Evolutionary conservation across 1,140 invertebrate species (phyloP), one percentile per base, ranked within the genome.

Genomic region (Drosophila erecta): DNA sequence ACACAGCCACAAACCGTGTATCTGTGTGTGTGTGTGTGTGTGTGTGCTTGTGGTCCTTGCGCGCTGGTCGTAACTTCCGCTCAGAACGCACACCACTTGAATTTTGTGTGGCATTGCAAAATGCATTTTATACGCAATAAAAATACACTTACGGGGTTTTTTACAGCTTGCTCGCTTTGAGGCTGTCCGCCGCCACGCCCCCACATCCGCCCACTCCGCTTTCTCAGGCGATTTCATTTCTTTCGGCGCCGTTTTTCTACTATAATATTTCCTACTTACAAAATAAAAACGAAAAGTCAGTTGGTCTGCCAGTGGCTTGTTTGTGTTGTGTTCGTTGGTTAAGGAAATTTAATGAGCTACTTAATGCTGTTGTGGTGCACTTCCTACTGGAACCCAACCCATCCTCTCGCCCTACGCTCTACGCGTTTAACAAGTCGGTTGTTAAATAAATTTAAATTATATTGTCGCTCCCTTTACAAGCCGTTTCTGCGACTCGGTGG

Each of bases 41-140:
- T 37, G 51, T 54, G 24, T 59, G 65, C 17, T 27, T 53, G 47
- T 54, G 50, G 44, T 62, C 24, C 12, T 62, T 71, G 69, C 76
- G 57, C 67, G 66, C 54, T 81, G 81, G 79, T 89, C 83, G 83
- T 86, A 83, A 86, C 84, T 86, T 86, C 76, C 79, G 83, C 79
- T 83, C 65, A 38, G 58, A 77, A 83, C 80, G 55, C 80, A 75
- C 80, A 86, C 75, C 78, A 87, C 81, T 87, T 79, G 75, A 87
- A 71, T 87, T 77, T 85, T 76, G 71, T 84, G 84, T 87, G 84
- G 83, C 79, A 89, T 62, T 84, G 84, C 83, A 83, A 87, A 87
- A 87, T 87, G 83, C 83, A 87, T 89, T 87, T 87, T 83, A 87
- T 87, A 89, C 67, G 84, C 84, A 87, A 87, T 87, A 87, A 87